Conservation (phyloP, 2,797 vertebrate species). For the Denticeps clupeoides region DNA sequence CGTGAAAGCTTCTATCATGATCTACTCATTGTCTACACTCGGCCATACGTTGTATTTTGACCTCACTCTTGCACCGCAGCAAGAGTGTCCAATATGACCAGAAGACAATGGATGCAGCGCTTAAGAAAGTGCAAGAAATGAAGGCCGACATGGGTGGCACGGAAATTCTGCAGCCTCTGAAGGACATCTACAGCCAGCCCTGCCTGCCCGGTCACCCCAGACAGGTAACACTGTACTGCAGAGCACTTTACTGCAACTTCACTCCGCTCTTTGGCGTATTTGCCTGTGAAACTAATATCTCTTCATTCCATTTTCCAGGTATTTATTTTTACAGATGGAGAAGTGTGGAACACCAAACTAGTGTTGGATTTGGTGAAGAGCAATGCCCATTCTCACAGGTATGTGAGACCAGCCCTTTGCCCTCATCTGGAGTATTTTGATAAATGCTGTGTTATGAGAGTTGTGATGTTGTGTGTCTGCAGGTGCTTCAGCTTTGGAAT, state of each 20-base stretch:
- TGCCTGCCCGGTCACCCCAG: conserved; percentile 36
- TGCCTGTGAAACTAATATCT: neutral
- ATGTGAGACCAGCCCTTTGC: neutral
- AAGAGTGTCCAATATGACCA: conserved; percentile 55
- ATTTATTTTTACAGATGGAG: conserved; percentile 67
- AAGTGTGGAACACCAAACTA: conserved; percentile 50
- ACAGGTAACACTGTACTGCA: conserved; percentile 40
- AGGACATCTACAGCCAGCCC: conserved; percentile 41
- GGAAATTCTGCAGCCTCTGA: conserved; percentile 35
- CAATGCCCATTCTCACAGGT: conserved; percentile 56
- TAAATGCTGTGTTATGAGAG: neutral
- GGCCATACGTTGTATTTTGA: too few species aligned
- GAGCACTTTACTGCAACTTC: neutral
- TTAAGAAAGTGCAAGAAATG: conserved; percentile 44
- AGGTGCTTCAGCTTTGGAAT: conserved; percentile 68
- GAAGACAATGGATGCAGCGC: conserved; percentile 45
- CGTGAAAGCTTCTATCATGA: too few species aligned
- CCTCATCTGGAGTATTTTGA: neutral
- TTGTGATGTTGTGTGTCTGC: neutral
- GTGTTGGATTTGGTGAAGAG: conserved; percentile 48
- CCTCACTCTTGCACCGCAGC: too few species aligned
- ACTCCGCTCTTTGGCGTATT: neutral
- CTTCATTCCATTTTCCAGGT: conserved; percentile 35
- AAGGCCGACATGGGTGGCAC: conserved; percentile 49
- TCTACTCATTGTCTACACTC: too few species aligned